These are phyloP conservation scores for Leptobrachium leishanense DNA, from an alignment of 2,113 vertebrate species.

Conservation along the genomic window DNA sequence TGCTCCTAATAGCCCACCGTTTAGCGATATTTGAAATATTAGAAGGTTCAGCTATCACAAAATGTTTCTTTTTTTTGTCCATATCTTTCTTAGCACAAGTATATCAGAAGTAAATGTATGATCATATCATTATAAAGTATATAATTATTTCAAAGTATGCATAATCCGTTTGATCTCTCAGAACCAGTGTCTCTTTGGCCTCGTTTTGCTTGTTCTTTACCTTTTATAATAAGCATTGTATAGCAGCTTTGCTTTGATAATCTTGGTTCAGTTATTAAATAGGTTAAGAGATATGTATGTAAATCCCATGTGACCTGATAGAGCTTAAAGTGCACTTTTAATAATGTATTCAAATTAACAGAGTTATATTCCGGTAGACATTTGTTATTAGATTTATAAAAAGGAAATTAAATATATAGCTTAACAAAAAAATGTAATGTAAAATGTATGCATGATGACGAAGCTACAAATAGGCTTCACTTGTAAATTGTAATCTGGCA, in stretches of 20 bases:
- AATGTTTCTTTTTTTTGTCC: not conserved
- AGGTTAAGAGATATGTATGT: not conserved
- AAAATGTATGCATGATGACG: too few relatives aligned
- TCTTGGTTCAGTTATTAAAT: not conserved
- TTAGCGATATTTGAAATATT: not conserved
- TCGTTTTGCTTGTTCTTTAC: not conserved
- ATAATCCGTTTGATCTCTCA: not conserved
- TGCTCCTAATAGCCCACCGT: not conserved
- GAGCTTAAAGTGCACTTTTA: too few relatives aligned
- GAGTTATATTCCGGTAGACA: too few relatives aligned
- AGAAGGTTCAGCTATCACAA: not conserved
- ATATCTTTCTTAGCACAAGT: not conserved
- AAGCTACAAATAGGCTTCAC: too few relatives aligned
- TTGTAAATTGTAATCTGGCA: too few relatives aligned
- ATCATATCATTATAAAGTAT: not conserved
- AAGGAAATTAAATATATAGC: too few relatives aligned
- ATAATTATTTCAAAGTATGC: not conserved
- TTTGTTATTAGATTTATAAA: too few relatives aligned
- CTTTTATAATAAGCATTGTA: not conserved
- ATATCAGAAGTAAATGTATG: not conserved
- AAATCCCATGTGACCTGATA: too few relatives aligned
- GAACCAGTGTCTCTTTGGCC: not conserved
- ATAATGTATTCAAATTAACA: too few relatives aligned
- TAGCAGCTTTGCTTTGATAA: not conserved
- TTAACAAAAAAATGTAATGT: too few relatives aligned